Evolutionary conservation across 53 echinoderm and acorn worm genomes (phyloP).

Genomic region (Crossaster papposus): DNA sequence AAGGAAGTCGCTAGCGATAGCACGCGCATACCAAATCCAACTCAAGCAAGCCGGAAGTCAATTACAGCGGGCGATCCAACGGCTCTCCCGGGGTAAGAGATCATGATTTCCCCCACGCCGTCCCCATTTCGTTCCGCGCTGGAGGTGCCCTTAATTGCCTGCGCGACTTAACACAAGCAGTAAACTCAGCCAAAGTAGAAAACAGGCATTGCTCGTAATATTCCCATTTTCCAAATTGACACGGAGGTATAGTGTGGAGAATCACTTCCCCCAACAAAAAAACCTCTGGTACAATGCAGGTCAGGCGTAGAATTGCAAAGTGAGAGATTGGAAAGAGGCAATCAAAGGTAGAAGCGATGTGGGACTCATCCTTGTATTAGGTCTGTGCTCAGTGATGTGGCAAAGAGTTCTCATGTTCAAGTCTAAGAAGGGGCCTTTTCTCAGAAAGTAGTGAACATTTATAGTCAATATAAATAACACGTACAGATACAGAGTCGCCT

Average conservation of each 20-base stretch:
- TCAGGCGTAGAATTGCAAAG: conserved; percentile 12
- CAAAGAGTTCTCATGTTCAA: not conserved
- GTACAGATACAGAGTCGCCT: no score
- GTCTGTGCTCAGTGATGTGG: not conserved
- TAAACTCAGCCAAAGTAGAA: not conserved
- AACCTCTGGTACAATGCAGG: not conserved
- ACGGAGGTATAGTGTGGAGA: not conserved
- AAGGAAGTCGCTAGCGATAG: not conserved
- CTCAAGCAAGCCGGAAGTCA: conserved; percentile 13
- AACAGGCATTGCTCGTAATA: not conserved
- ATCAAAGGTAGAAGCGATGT: conserved; percentile 1
- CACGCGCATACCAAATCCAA: not conserved
- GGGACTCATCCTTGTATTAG: not conserved
- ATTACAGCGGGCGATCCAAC: not conserved
- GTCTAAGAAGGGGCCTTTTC: not conserved
- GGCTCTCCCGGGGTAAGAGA: not conserved
- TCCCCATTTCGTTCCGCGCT: not conserved
- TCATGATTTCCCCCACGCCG: conserved; percentile 5
- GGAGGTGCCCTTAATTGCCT: conserved; percentile 42
- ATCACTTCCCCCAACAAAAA: not conserved
- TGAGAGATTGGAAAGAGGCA: not conserved
- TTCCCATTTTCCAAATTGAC: conserved; percentile 58
- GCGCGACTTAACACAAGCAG: not conserved
- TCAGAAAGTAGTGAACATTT: not conserved
- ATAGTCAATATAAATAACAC: not conserved